These are phyloP conservation scores for Acanthiza pusilla DNA, from an alignment of 2,797 vertebrate genomes.

Conservation along the genomic window DNA sequence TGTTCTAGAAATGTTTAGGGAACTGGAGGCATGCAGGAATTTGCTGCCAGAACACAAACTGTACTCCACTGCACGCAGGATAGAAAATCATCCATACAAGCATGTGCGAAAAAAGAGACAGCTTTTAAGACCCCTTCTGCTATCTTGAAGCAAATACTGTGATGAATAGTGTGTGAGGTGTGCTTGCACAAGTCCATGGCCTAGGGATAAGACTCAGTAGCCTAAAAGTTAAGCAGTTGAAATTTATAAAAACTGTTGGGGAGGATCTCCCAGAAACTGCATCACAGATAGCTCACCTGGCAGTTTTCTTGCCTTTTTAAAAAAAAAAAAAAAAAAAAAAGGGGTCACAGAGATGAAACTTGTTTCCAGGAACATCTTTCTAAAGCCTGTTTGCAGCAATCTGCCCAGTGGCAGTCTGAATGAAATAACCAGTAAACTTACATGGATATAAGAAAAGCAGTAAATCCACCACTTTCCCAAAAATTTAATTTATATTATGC, in stretches of 20 bases:
- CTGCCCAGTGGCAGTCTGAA: background rate
- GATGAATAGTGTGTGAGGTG: background rate
- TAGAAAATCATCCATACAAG: background rate
- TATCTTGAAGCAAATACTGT: background rate
- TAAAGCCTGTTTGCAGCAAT: background rate
- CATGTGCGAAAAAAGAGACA: background rate
- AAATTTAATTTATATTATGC: background rate
- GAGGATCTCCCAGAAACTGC: background rate
- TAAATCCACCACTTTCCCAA: background rate
- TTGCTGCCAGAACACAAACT: background rate
- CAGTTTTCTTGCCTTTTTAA: background rate
- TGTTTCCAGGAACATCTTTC: background rate
- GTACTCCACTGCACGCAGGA: background rate
- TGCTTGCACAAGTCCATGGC: background rate
- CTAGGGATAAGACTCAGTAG: background rate
- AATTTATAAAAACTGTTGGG: background rate
- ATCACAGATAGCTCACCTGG: background rate
- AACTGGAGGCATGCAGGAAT: background rate
- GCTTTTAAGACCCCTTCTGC: background rate
- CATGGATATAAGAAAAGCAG: background rate
- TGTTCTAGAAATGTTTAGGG: background rate
- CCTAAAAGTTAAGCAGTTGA: background rate
- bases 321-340: accelerated
- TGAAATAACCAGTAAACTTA: background rate
- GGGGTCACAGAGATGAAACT: background rate